Evolutionary conservation across 2,888 invertebrate species (phyloP).

Genomic region (Drosophila monieri): DNA sequence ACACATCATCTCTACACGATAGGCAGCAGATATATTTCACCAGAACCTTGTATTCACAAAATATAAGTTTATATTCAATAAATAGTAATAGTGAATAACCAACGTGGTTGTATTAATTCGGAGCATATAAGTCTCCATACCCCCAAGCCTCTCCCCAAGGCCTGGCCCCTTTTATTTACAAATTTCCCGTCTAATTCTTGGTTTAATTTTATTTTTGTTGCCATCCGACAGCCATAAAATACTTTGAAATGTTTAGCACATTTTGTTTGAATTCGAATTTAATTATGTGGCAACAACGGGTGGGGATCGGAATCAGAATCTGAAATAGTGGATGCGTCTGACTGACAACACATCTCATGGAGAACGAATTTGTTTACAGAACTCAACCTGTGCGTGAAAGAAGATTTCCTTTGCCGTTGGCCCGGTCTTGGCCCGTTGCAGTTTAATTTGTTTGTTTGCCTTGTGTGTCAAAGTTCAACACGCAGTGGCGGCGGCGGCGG

Average conservation of each 20-base stretch:
- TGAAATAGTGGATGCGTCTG: constrained; percentile 39
- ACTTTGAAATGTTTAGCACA: constrained; percentile 69
- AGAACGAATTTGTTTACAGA: constrained; percentile 35
- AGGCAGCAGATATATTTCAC: too few relatives aligned
- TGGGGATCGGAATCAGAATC: constrained; percentile 12
- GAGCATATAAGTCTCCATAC: too few relatives aligned
- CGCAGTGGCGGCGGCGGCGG: constrained; percentile 26
- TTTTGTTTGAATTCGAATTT: constrained; percentile 77
- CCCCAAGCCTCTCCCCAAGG: neutral
- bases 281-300: constrained; percentile 77
- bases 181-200: neutral
- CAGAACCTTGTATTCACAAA: too few relatives aligned
- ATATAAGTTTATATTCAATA: too few relatives aligned
- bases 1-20: too few relatives aligned
- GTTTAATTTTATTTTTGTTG: constrained; percentile 29
- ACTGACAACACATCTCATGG: constrained; percentile 21
- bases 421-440: constrained; percentile 7
- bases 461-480: constrained; percentile 75
- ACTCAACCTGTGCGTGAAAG: constrained; percentile 32
- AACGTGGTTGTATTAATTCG: too few relatives aligned
- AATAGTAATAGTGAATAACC: too few relatives aligned
- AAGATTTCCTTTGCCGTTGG: constrained; percentile 11
- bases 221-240: constrained; percentile 64
- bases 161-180: constrained; percentile 1
- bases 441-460: constrained; percentile 76